These are phyloP conservation scores for Ectemnius continuus DNA, from an alignment of 2,888 invertebrate species.

Conservation along the genomic window DNA sequence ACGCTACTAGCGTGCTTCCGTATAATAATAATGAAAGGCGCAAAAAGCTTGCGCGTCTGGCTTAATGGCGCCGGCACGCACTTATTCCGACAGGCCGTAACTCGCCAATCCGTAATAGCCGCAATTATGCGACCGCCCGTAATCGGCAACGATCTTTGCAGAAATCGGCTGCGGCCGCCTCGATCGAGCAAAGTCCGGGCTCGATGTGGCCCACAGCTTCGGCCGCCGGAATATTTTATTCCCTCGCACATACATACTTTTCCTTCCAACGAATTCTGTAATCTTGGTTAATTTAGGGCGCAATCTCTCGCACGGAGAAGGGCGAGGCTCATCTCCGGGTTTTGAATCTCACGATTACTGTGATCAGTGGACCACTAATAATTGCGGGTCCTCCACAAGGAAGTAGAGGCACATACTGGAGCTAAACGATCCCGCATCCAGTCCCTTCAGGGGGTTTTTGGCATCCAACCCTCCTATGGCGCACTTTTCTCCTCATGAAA, in stretches of 20 bases:
- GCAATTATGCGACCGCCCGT: conserved; percentile 61
- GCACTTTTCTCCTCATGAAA: conserved; percentile 1
- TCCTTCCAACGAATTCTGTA: conserved; percentile 22
- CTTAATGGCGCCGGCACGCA: conserved; percentile 64
- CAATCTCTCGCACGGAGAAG: conserved; percentile 9
- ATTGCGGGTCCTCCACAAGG: conserved; percentile 13
- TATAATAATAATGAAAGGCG: not conserved
- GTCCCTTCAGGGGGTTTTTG: not conserved
- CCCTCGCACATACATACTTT: conserved; percentile 11
- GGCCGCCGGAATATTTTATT: not conserved
- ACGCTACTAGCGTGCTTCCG: conserved; percentile 31
- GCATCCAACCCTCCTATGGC: not conserved
- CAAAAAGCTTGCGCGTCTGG: conserved; percentile 14
- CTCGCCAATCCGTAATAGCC: conserved; percentile 69
- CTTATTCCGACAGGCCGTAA: conserved; percentile 71
- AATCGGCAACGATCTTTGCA: conserved; percentile 42
- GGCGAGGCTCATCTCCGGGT: not conserved
- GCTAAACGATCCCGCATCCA: conserved; percentile 4
- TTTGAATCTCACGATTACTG: conserved; percentile 32
- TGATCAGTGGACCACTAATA: conserved; percentile 32
- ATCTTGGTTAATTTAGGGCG: conserved; percentile 24
- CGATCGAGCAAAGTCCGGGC: not conserved
- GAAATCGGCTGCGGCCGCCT: conserved; percentile 12
- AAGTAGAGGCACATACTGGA: conserved; percentile 21
- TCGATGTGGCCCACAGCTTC: not conserved